phyloP scores from a whole-genome alignment of 2,797 vertebrate genomes.

The Botia kubotai region DNA sequence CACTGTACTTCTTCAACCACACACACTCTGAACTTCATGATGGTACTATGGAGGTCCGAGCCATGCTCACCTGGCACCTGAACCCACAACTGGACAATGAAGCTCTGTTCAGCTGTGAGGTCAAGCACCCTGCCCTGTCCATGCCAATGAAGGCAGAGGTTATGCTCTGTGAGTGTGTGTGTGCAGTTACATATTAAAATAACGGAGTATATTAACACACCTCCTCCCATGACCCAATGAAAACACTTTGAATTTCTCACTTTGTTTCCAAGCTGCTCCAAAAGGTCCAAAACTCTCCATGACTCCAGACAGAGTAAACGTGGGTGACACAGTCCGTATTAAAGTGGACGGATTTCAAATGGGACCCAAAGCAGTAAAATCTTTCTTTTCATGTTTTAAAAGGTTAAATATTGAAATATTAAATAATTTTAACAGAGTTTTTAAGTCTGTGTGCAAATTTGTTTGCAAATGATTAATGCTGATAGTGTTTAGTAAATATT shows the following conservation, averaged over 20 bases:
- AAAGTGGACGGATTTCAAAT: conserved; percentile 90
- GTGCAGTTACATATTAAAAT: not conserved
- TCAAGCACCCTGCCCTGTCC: conserved; percentile 92
- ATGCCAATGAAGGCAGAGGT: conserved; percentile 97
- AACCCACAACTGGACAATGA: conserved; percentile 94
- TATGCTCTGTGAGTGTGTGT: conserved; percentile 83
- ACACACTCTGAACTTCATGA: conserved; percentile 79
- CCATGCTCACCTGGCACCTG: conserved; percentile 91
- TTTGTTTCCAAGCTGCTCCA: conserved; percentile 82
- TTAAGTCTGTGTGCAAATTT: not conserved
- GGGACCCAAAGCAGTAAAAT: conserved; percentile 73
- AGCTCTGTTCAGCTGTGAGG: conserved; percentile 94
- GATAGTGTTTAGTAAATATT: conserved; percentile 4
- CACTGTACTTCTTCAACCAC: conserved; percentile 88
- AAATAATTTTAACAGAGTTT: too few species aligned
- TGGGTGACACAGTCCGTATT: conserved; percentile 91
- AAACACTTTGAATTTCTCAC: not conserved
- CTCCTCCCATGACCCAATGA: not conserved
- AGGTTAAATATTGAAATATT: too few species aligned
- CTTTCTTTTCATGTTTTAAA: conserved; percentile 10
- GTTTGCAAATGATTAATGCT: conserved; percentile 23
- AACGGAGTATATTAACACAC: not conserved
- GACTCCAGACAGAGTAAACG: conserved; percentile 84
- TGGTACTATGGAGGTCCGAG: conserved; percentile 88
- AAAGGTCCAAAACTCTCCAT: conserved; percentile 88